Conservation (phyloP, 2,113 vertebrate genomes). For the Polypterus senegalus region DNA sequence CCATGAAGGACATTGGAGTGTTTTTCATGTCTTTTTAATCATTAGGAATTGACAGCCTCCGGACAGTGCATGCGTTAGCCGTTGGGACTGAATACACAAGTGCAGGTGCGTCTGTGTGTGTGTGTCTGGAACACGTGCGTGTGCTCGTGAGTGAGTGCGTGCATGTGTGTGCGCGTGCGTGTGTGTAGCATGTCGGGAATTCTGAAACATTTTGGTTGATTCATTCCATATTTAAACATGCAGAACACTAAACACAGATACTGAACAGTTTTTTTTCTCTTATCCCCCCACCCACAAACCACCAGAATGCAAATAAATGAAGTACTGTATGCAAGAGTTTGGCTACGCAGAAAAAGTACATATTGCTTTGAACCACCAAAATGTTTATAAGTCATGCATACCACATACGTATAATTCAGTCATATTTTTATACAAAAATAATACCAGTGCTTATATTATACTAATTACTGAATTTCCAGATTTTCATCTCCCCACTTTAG, state of each 20-base stretch:
- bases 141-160: neutral
- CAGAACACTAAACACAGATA: slow-evolving; percentile 61
- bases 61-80: slow-evolving; percentile 29
- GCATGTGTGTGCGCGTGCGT: neutral
- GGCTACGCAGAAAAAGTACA: slow-evolving; percentile 50
- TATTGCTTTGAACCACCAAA: slow-evolving; percentile 64
- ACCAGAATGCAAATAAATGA: too few relatives aligned
- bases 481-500: slow-evolving; percentile 22
- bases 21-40: neutral
- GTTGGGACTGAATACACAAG: slow-evolving; percentile 13
- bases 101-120: slow-evolving; percentile 10
- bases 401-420: slow-evolving; percentile 55
- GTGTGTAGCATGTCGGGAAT: slow-evolving; percentile 8
- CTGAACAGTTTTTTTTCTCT: slow-evolving; percentile 38
- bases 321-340: too few relatives aligned
- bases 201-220: slow-evolving; percentile 39
- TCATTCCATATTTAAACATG: slow-evolving; percentile 62
- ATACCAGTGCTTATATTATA: slow-evolving; percentile 56
- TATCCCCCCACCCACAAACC: neutral
- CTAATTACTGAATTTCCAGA: slow-evolving; percentile 46
- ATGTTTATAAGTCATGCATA: slow-evolving; percentile 66
- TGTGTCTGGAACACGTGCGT: slow-evolving; percentile 9
- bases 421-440: slow-evolving; percentile 63
- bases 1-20: too few relatives aligned
- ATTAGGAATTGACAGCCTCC: slow-evolving; percentile 21